These are phyloP conservation scores for Hystrix cristata DNA, from an alignment of 2,113 vertebrate genomes.

Conservation along the genomic window DNA sequence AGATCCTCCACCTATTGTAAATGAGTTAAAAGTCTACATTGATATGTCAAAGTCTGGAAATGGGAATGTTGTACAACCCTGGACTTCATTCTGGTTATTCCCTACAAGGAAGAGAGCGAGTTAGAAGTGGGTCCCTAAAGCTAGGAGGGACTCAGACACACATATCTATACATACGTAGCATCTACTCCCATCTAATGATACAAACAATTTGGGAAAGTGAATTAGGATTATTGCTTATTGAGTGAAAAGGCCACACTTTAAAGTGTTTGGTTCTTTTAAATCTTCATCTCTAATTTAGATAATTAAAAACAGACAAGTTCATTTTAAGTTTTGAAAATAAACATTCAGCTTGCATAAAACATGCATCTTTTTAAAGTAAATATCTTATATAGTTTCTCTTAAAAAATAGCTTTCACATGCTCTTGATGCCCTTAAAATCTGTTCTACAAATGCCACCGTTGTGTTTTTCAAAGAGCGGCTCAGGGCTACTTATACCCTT, in stretches of 20 bases:
- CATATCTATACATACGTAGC: background rate
- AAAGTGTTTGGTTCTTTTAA: background rate
- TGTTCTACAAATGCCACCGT: constrained; percentile 63
- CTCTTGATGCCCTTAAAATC: constrained; percentile 69
- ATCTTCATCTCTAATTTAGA: constrained; percentile 56
- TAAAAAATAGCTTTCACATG: constrained; percentile 71
- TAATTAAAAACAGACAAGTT: constrained; percentile 67
- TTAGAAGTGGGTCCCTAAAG: background rate
- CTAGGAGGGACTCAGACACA: background rate
- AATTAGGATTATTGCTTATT: background rate
- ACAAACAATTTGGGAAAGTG: background rate
- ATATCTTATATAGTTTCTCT: constrained; percentile 52
- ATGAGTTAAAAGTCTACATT: constrained; percentile 28
- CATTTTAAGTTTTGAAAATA: constrained; percentile 69
- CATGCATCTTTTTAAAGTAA: constrained; percentile 69
- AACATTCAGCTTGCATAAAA: constrained; percentile 77
- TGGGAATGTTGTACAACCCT: constrained; percentile 72
- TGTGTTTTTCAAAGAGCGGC: constrained; percentile 24
- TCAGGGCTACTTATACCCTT: background rate
- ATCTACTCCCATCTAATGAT: background rate
- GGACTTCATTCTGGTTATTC: constrained; percentile 50
- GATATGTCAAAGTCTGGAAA: constrained; percentile 39
- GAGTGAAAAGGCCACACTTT: background rate
- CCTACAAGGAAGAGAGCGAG: constrained; percentile 25
- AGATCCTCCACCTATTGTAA: constrained; percentile 39